Evolutionary conservation across 2,888 invertebrate genomes (phyloP), one percentile per base, ranked within the genome.

Genomic region (Ochlodes sylvanus): DNA sequence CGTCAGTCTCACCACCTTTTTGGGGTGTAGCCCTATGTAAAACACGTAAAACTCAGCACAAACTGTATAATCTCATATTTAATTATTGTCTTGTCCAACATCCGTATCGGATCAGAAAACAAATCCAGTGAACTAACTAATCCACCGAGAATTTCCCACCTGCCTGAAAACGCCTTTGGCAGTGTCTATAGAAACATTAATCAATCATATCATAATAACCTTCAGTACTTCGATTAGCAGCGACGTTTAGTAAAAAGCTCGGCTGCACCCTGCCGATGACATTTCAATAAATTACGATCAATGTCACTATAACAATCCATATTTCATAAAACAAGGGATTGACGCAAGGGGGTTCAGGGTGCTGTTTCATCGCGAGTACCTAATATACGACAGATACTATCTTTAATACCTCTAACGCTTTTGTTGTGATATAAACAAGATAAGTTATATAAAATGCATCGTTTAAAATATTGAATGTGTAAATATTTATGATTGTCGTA

Each of bases 291-390:
- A 89, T 90, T 87, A 88, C 76, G 81, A 82, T 85, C 84, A 81
- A 76, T 84, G 87, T 88, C 89, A 86, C 87, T 89, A 79, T 72
- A 76, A 71, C 75, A 77, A 73, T 78, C 83, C 85, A 90, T 90
- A 90, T 85, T 90, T 90, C 90, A 90, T 88, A 88, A 88, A 90
- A 89, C 88, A 88, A 86, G 82, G 73, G 84, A 80, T 86, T 79
- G 77, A 75, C 84, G 82, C 78, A 84, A 47, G 32, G 6, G 42
- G n/a, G 58, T 21, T 32, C 7, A 9, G 32, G 47, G 4, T 9
- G 17, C 55, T 61, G 54, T 27, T 50, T 15, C n/a, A 63, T 21
- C 5, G 17, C 3, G 54, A 14, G 52, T 52, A n/a, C n/a, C 14
- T 4, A 14, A 38, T 38, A 38, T 2, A 4, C 2, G 12, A 9